phyloP scores from a whole-genome alignment of 2,113 vertebrate genomes.

The Menidia beryllina region DNA sequence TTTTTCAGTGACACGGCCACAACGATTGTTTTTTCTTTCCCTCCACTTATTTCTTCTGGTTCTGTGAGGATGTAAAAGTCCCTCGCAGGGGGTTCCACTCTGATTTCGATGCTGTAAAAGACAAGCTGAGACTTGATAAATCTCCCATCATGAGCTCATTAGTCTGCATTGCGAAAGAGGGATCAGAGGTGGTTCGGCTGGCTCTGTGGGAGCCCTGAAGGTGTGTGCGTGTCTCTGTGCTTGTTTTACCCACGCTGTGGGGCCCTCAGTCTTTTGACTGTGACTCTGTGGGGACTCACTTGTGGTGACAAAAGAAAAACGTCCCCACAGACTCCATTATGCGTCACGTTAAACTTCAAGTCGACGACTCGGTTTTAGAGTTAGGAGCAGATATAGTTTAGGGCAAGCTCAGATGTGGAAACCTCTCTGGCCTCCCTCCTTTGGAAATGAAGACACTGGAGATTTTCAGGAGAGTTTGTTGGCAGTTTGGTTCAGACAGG shows the following conservation, averaged over 20 bases:
- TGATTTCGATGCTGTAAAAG: constrained; percentile 33
- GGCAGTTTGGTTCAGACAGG: no score
- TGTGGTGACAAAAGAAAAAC: not conserved
- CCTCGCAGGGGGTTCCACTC: constrained; percentile 1
- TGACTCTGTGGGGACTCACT: not conserved
- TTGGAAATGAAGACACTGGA: no score
- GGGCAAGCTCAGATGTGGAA: no score
- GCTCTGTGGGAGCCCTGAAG: constrained; percentile 15
- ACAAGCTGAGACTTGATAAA: constrained; percentile 47
- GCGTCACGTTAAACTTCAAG: not conserved
- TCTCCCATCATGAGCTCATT: constrained; percentile 55
- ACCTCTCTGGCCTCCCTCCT: no score
- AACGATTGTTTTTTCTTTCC: not conserved
- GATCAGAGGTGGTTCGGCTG: constrained; percentile 41
- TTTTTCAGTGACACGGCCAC: constrained; percentile 2
- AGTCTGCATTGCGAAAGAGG: constrained; percentile 32
- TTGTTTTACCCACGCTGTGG: constrained; percentile 16
- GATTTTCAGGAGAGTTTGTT: no score
- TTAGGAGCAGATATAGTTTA: no score
- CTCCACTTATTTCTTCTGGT: not conserved
- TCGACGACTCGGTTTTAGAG: not conserved
- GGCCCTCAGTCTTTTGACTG: constrained; percentile 11
- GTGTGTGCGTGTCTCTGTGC: constrained; percentile 8
- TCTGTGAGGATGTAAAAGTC: not conserved
- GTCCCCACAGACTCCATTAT: not conserved